Evolutionary conservation across 2,888 invertebrate genomes (phyloP).

Genomic region (Nowickia ferox): DNA sequence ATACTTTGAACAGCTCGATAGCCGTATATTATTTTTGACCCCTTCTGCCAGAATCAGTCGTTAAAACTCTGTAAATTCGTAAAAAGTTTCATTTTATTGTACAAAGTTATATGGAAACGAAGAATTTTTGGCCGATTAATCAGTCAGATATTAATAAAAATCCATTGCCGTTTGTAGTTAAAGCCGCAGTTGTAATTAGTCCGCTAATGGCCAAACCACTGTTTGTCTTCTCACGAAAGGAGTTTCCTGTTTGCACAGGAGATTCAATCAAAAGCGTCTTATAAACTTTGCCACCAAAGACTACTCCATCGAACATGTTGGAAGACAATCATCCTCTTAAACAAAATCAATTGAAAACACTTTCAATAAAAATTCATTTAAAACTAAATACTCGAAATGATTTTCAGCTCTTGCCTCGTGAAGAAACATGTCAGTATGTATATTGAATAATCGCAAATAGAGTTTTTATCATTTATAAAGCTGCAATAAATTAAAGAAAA

Average conservation of each 20-base stretch:
- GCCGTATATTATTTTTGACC: too few species aligned
- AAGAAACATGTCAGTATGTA: not conserved
- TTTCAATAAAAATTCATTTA: conserved; percentile 34
- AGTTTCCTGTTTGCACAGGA: not conserved
- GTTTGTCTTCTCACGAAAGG: not conserved
- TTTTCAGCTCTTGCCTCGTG: not conserved
- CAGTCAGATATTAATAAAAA: too few species aligned
- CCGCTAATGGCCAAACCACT: too few species aligned
- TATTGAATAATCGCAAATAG: conserved; percentile 65
- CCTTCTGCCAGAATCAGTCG: too few species aligned
- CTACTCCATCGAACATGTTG: conserved; percentile 11
- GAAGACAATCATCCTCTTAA: conserved; percentile 28
- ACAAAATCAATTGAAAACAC: conserved; percentile 34
- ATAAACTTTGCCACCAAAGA: not conserved
- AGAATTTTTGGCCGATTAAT: too few species aligned
- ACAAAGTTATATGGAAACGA: too few species aligned
- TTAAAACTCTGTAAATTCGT: too few species aligned
- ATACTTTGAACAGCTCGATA: too few species aligned
- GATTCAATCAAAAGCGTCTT: too few species aligned
- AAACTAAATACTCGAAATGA: conserved; percentile 28
- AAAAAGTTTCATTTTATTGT: too few species aligned
- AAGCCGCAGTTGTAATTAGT: too few species aligned
- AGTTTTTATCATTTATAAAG: conserved; percentile 64
- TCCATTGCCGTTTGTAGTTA: too few species aligned
- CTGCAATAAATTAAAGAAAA: conserved; percentile 45